Conservation (phyloP, 2,888 invertebrate genomes). For the Galerucella calmariensis region DNA sequence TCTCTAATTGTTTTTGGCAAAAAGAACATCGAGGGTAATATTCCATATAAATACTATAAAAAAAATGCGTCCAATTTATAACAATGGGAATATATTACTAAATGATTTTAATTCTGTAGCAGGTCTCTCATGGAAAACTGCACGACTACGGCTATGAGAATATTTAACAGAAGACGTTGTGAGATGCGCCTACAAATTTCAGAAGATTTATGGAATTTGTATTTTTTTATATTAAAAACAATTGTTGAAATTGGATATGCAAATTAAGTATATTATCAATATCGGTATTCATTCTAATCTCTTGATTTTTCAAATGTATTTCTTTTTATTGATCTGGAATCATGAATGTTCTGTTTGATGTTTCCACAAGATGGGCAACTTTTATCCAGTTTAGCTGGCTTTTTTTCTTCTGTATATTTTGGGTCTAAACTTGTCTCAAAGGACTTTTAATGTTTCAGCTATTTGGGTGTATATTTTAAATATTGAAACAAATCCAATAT, state of each 20-base stretch:
- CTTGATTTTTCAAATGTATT: background rate
- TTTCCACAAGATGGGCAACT: too few relatives aligned
- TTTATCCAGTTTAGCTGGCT: too few relatives aligned
- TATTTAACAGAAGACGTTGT: conserved; percentile 12
- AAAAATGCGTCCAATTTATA: background rate
- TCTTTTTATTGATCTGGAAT: too few relatives aligned
- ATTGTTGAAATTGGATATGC: conserved; percentile 1
- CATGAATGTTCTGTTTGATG: too few relatives aligned
- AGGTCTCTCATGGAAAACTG: conserved; percentile 16
- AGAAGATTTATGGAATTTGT: conserved; percentile 5
- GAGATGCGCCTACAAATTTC: conserved; percentile 10
- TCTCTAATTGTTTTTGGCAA: conserved; percentile 2
- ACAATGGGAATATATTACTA: conserved; percentile 6
- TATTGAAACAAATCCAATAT: too few relatives aligned
- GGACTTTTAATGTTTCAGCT: too few relatives aligned
- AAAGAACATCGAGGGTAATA: conserved; percentile 12
- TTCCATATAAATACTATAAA: conserved; percentile 1
- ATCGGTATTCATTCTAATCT: background rate
- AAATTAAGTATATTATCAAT: background rate
- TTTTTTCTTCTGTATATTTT: too few relatives aligned
- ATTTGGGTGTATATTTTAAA: too few relatives aligned
- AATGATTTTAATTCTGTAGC: conserved; percentile 21
- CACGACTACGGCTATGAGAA: conserved; percentile 11
- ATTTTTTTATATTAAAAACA: background rate
- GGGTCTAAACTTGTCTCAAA: too few relatives aligned